Base-by-base conservation (phyloP, 1,140 invertebrate genomes). In the Drosophila willistoni region DNA sequence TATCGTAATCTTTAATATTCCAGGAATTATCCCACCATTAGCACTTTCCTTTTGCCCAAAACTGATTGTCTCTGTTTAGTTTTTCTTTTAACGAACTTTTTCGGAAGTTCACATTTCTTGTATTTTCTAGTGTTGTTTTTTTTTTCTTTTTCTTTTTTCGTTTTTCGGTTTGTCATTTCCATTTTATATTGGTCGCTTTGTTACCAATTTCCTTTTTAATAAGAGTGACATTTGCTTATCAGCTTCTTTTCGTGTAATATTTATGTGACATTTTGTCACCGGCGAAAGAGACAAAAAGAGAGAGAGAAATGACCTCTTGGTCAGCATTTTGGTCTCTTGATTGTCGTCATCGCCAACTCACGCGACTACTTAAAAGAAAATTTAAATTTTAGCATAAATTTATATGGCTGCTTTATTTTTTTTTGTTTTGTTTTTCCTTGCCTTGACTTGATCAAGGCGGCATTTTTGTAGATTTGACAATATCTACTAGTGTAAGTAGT, bases 301-400 rank as follows among this genome's bases (percentile, higher is more conserved):
- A 39, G 36, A 39, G 12, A 9, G 44, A 66, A 51, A 65, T 84
- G 78, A 84, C 79, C 70, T 81, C 71, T 84, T 77, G 75, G 66
- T 60, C 44, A 22, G n/a, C 6, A 22, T 51, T 68, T 79, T 60
- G n/a, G 47, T n/a, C 14, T n/a, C 12, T 34, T 13, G 34, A 36
- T 36, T 36, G 34, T 36, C 7, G 9, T 36, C 34, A 36, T 36
- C 44, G 14, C 13, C 7, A 29, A 59, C 10, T 34, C 55, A 55
- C 55, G 69, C 54, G 55, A 74, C 65, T 70, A 71, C 69, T 68
- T 82, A 34, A 87, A 86, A 82, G 82, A 72, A 87, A 86, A 86
- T 82, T 86, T 86, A 86, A 86, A 86, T 87, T 86, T 86, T 79
- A 86, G 82, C 82, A 87, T 86, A 87, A 86, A 86, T 86, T 86